Evolutionary conservation across 2,888 invertebrate genomes (phyloP), one percentile per base, ranked within the genome.

Genomic region (Agonopterix heracliana): DNA sequence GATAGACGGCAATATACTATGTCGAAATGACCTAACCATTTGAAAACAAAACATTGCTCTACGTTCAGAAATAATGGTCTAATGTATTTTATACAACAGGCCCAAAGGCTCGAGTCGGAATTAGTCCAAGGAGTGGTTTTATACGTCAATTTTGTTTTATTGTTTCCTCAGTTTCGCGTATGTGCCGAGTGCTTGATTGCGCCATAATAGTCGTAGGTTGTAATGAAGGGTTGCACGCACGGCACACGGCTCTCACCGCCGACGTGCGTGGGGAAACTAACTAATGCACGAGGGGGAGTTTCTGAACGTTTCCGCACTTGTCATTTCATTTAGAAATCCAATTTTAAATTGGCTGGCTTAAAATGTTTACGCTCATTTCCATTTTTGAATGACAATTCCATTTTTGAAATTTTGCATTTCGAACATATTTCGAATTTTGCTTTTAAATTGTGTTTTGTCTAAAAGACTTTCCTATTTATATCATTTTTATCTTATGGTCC

Each of bases 171-270:
- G 82, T 80, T 82, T 81, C 75, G 76, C 84, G 83, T 83, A 83
- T 84, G 81, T 84, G 81, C 76, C 64, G 81, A 82, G 81, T 73
- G 77, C 72, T 79, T 85, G 84, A 86, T 86, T 84, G 78, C 83
- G 69, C 77, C 75, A 77, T 86, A 84, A 86, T 81, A 76, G 80
- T 69, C 74, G 75, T 74, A 77, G 75, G 74, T 74, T 67, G 73
- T 84, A 83, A 84, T 84, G 81, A 84, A 83, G 86, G 84, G 87
- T 83, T 85, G 83, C 79, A 81, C 75, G 81, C 82, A 77, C 68
- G 73, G 67, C 53, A 57, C 65, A 64, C 67, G 66, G 64, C 53
- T 57, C 41, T 36, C 38, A 17, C 43, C 47, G 26, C 51, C 55
- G 64, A 62, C 75, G 76, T 78, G 78, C 78, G 76, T 77, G 71